Evolutionary conservation across 1,140 invertebrate species (phyloP), one percentile per base, ranked within the genome.

Genomic region (Hycleus phaleratus): DNA sequence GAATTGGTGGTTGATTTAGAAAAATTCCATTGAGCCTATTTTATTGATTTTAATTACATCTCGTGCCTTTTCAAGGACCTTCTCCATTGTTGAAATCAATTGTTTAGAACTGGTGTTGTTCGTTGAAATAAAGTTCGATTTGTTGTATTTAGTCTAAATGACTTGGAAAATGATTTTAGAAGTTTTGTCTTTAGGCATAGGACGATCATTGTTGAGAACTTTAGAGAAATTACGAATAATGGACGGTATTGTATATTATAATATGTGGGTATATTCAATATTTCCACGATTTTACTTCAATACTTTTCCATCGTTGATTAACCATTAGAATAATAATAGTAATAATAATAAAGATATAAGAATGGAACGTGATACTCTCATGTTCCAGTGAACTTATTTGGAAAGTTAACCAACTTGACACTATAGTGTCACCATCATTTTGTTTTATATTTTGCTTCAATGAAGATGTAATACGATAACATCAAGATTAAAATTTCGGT

Each of bases 361-460:
- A 7, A 32, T 32, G 32, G 4, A 32, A 32, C 7, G 32, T 32
- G 32, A 32, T 32, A 32, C 32, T 7, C 32, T 32, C 32, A 32
- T 32, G 32, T 42, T 46, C 51, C 42, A 26, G 51, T 53, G 51
- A 53, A 53, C 51, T 53, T 53, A 45, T 53, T 53, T 53, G 42
- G 51, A 53, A 53, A 53, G 51, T 53, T 53, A 53, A 53, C 51
- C 51, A 45, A 53, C 51, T 53, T 53, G 46, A 53, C 51, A 53
- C 42, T 45, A 53, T 46, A 45, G 51, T 53, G 51, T 53, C 51
- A 53, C 51, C 38, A 53, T 53, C 51, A 45, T 53, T 53, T 53
- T 53, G 51, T 53, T 53, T 32, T 53, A 53, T 53, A 45, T 53
- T 53, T 53, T 53, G 43, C 51, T 53, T 53, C 51, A 53, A 53